These are phyloP conservation scores for Agapornis canus DNA, from an alignment of 2,797 vertebrate genomes.

Conservation along the genomic window DNA sequence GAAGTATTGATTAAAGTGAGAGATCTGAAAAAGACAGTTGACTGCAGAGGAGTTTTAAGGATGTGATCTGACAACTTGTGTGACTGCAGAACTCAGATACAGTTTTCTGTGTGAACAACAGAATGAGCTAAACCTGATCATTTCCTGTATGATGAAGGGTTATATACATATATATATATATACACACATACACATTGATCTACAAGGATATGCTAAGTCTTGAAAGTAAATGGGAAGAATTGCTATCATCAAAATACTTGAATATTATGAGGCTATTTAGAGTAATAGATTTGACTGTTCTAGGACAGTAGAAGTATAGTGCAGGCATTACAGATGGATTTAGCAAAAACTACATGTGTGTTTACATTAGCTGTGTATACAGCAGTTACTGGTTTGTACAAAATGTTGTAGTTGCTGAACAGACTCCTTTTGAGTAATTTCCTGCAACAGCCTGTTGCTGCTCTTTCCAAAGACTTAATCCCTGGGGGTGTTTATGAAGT, in stretches of 20 bases:
- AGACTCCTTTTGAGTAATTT: neutral
- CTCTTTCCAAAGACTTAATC: conserved; percentile 24
- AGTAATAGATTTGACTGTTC: neutral
- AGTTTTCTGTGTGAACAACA: neutral
- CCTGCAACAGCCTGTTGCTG: neutral
- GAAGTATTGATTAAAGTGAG: neutral
- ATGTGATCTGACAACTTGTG: neutral
- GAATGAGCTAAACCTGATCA: neutral
- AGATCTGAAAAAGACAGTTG: neutral
- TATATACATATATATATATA: neutral
- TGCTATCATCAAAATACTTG: conserved; percentile 10
- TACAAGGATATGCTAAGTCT: neutral
- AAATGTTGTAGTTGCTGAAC: neutral
- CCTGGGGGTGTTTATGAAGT: neutral
- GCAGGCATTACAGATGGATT: neutral
- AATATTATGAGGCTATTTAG: neutral
- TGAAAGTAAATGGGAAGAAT: neutral
- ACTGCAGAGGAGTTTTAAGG: neutral
- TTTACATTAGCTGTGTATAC: conserved; percentile 26
- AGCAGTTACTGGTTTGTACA: neutral
- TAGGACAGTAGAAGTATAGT: neutral
- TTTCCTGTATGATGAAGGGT: neutral
- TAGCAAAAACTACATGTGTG: neutral
- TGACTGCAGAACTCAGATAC: neutral
- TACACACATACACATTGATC: neutral